phyloP scores from a whole-genome alignment of 2,888 invertebrate species.

The Smittia sp. region DNA sequence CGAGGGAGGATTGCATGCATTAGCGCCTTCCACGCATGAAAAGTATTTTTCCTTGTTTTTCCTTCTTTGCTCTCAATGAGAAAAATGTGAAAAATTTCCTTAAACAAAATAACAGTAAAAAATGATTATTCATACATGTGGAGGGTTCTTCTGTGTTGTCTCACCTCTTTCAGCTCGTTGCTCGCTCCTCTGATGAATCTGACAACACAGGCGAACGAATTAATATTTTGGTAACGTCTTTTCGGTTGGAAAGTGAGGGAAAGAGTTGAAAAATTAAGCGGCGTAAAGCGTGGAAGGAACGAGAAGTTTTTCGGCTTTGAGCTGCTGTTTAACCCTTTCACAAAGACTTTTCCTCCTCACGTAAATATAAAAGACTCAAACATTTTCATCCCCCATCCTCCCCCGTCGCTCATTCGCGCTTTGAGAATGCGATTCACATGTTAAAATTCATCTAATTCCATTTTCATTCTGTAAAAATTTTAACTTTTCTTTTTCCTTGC shows the following conservation, averaged over 20 bases:
- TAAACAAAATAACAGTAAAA: conserved; percentile 33
- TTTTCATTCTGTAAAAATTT: conserved; percentile 36
- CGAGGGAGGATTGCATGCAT: neutral
- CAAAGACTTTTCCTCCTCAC: neutral
- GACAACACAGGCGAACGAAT: conserved; percentile 9
- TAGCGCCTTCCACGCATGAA: neutral
- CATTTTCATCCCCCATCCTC: too few species aligned
- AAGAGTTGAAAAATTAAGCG: conserved; percentile 36
- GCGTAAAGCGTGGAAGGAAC: conserved; percentile 24
- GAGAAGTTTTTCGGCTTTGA: conserved; percentile 8
- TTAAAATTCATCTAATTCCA: conserved; percentile 41
- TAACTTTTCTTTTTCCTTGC: neutral
- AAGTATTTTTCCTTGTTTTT: conserved; percentile 27
- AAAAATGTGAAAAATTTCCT: conserved; percentile 32
- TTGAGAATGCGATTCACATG: conserved; percentile 28
- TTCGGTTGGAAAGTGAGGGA: neutral
- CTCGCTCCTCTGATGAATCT: neutral
- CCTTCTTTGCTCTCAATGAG: neutral
- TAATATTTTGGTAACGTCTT: conserved; percentile 38
- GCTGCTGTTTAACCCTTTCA: neutral
- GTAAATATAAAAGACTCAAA: neutral
- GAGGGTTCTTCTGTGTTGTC: neutral
- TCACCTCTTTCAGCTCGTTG: neutral
- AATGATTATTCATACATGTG: conserved; percentile 35
- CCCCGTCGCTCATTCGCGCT: neutral